Evolutionary conservation across 2,797 vertebrate genomes (phyloP).

Genomic region (Valencia hispanica): DNA sequence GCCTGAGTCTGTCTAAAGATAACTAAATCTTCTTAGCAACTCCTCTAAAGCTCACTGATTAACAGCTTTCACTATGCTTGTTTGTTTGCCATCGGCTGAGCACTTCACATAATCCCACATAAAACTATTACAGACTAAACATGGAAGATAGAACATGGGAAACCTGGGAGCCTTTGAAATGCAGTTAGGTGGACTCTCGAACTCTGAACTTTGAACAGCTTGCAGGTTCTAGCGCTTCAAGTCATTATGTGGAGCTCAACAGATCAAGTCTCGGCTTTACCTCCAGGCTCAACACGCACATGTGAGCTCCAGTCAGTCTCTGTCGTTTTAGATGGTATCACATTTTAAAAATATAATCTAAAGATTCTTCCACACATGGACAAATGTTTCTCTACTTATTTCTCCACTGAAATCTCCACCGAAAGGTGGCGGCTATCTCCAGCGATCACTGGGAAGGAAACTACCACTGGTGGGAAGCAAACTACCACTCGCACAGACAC

Average conservation of each 20-base stretch:
- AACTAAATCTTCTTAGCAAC: slow-evolving; percentile 24
- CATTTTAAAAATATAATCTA: neutral
- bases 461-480: too few species aligned
- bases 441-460: too few species aligned
- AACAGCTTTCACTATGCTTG: slow-evolving; percentile 34
- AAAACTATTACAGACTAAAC: slow-evolving; percentile 41
- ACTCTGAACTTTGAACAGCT: slow-evolving; percentile 5
- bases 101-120: slow-evolving; percentile 27
- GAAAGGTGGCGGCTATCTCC: too few species aligned
- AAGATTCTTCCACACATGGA: neutral
- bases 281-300: neutral
- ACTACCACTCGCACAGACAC: neutral
- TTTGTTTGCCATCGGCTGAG: slow-evolving; percentile 23
- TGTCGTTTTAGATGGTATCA: neutral
- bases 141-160: slow-evolving; percentile 2
- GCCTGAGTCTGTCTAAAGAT: slow-evolving; percentile 8
- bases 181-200: neutral
- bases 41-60: slow-evolving; percentile 31
- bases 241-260: slow-evolving; percentile 8
- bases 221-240: neutral
- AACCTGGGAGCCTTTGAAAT: slow-evolving; percentile 18
- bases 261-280: neutral
- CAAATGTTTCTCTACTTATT: neutral
- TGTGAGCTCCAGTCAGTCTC: neutral
- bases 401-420: too few species aligned